Evolutionary conservation across 2,113 vertebrate genomes (phyloP).

Genomic region (Amazona vittata): DNA sequence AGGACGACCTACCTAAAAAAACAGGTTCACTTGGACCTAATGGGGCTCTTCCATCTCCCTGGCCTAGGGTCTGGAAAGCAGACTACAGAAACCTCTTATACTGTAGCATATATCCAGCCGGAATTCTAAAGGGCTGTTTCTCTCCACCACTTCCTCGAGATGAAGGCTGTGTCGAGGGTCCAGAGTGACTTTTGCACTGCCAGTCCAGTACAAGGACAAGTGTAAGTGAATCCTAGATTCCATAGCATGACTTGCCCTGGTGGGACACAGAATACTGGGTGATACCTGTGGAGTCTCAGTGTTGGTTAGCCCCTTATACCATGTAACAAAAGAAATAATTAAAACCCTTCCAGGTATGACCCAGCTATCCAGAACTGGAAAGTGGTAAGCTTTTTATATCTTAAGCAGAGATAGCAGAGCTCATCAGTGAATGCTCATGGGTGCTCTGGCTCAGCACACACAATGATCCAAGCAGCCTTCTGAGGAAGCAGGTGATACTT

Average conservation of each 20-base stretch:
- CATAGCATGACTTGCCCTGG: background rate
- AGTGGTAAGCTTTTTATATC: fast-evolving
- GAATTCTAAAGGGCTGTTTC: background rate
- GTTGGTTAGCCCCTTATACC: background rate
- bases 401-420: background rate
- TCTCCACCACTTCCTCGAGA: background rate
- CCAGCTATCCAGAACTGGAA: background rate
- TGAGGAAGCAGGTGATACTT: background rate
- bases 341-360: background rate
- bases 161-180: background rate
- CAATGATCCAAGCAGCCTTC: background rate
- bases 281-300: background rate
- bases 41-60: background rate
- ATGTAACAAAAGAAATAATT: background rate
- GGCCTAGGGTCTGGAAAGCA: background rate
- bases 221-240: background rate
- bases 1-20: background rate
- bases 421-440: background rate
- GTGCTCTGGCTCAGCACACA: background rate
- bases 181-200: background rate
- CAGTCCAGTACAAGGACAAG: background rate
- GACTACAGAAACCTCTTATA: background rate
- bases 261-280: background rate
- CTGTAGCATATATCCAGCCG: background rate
- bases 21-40: background rate